A percentile compares a stretch with the other conserved stretches of the same genome.
Evolutionary conservation across 2,888 invertebrate species (phyloP).

Genomic region (Corythucha ciliata): DNA sequence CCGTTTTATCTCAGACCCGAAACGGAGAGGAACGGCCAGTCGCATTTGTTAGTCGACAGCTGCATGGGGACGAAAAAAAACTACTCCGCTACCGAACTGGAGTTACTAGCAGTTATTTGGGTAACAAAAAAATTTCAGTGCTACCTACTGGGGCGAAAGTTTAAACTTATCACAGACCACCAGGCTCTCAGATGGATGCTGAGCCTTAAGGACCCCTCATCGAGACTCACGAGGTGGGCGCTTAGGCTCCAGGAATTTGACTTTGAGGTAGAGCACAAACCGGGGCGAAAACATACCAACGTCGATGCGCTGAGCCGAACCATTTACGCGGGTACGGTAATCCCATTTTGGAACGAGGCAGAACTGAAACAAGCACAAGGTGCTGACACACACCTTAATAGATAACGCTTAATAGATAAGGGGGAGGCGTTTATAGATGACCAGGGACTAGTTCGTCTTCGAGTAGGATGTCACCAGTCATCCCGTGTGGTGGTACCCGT

Average conservation of each 20-base stretch:
- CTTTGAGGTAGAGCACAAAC: conserved; percentile 20
- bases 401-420: too few relatives aligned
- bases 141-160: conserved; percentile 25
- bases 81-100: conserved; percentile 27
- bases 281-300: conserved; percentile 22
- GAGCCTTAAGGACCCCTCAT: conserved; percentile 22
- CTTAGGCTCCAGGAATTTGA: conserved; percentile 24
- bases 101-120: conserved; percentile 27
- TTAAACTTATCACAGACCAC: conserved; percentile 29
- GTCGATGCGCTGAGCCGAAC: conserved; percentile 24
- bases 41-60: conserved; percentile 27
- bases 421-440: too few relatives aligned
- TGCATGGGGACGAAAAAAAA: conserved; percentile 14
- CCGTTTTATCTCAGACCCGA: conserved; percentile 23
- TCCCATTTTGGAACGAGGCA: too few relatives aligned
- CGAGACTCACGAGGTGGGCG: conserved; percentile 26
- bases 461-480: too few relatives aligned
- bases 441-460: too few relatives aligned
- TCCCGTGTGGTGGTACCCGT: too few relatives aligned
- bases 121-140: conserved; percentile 23
- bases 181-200: conserved; percentile 22
- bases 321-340: too few relatives aligned
- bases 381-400: too few relatives aligned
- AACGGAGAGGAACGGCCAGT: conserved; percentile 25
- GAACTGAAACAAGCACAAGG: too few relatives aligned